A percentile compares a stretch with the other conserved stretches of the same genome.
Conservation (phyloP, 2,113 vertebrate species). For the Edolisoma coerulescens region DNA sequence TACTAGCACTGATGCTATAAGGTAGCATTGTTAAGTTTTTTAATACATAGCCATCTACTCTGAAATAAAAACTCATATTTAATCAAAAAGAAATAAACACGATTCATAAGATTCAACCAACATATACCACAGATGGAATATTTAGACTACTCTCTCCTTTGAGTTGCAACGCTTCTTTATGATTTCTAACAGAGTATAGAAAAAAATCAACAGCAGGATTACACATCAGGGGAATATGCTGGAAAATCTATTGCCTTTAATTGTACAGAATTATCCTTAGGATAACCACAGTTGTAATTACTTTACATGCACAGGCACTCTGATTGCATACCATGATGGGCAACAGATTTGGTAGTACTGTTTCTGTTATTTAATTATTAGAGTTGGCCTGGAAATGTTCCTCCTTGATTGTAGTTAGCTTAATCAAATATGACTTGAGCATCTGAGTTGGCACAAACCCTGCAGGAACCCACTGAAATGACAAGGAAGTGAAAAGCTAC, state of each 20-base stretch:
- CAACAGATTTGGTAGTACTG: slow-evolving; percentile 38
- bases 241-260: neutral
- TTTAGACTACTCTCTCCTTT: neutral
- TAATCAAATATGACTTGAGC: slow-evolving; percentile 37
- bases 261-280: neutral
- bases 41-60: neutral
- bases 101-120: neutral
- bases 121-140: neutral
- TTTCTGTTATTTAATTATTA: slow-evolving; percentile 10
- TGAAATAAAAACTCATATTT: neutral
- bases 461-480: slow-evolving; percentile 17
- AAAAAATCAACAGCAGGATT: neutral
- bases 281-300: neutral
- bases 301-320: neutral
- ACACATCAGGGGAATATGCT: neutral
- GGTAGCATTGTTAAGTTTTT: slow-evolving; percentile 25
- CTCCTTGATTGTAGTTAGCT: slow-evolving; percentile 34
- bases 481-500: neutral
- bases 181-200: neutral
- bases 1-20: slow-evolving; percentile 17
- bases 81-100: neutral
- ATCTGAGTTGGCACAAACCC: slow-evolving; percentile 21
- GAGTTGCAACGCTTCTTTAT: neutral
- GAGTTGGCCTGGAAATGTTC: slow-evolving; percentile 16
- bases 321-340: slow-evolving; percentile 15